Evolutionary conservation across 2,113 vertebrate genomes (phyloP).

Genomic region (Girardinichthys multiradiatus): DNA sequence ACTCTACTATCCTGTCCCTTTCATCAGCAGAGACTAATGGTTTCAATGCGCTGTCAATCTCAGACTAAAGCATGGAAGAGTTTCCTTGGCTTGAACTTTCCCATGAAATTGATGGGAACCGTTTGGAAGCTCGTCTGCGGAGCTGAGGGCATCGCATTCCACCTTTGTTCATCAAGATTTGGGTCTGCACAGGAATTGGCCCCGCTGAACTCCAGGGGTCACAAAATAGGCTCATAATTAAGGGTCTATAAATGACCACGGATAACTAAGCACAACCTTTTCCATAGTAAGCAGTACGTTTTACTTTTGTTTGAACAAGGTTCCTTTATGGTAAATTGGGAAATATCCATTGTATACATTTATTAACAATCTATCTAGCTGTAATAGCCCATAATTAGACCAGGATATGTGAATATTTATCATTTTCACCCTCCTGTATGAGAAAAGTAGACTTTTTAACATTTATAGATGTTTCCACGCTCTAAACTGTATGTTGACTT

Average conservation of each 20-base stretch:
- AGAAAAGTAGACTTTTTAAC: background rate
- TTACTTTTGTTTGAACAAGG: conserved; percentile 8
- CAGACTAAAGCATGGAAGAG: conserved; percentile 64
- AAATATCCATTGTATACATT: background rate
- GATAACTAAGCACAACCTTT: conserved; percentile 72
- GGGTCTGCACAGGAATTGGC: conserved; percentile 78
- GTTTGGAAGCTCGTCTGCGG: conserved; percentile 68
- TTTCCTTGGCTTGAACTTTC: conserved; percentile 71
- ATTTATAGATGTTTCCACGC: background rate
- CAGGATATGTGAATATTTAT: background rate
- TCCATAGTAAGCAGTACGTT: conserved; percentile 67
- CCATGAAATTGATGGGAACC: conserved; percentile 76
- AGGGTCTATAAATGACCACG: conserved; percentile 79
- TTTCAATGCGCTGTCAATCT: background rate
- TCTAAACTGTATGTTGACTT: background rate
- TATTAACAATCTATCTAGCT: background rate
- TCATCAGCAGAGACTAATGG: conserved; percentile 5
- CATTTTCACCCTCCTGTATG: background rate
- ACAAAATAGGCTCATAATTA: conserved; percentile 83
- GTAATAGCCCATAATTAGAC: background rate
- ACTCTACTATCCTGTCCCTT: background rate
- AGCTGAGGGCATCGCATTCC: conserved; percentile 74
- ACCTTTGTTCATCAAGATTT: conserved; percentile 78
- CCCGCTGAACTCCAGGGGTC: conserved; percentile 78
- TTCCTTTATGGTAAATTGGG: conserved; percentile 1